Percentiles rank a stretch among this genome's conserved stretches.
These are phyloP conservation scores for Mionectes macconnelli DNA, from an alignment of 2,113 vertebrate species.

Conservation along the genomic window DNA sequence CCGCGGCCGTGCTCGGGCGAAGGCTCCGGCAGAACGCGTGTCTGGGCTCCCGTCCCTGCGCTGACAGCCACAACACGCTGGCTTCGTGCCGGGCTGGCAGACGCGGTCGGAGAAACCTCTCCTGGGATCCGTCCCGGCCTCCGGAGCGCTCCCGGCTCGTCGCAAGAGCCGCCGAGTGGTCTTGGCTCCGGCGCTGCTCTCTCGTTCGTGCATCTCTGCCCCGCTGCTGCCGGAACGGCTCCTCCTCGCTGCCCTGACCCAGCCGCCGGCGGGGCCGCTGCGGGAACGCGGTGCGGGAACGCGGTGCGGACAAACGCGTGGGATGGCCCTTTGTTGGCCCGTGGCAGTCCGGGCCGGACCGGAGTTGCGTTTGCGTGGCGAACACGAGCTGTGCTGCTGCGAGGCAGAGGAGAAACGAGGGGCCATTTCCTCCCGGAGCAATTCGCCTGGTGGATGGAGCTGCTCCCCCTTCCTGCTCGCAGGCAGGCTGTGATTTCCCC, in stretches of 20 bases:
- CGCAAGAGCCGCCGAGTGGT: background rate
- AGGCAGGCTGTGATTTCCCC: background rate
- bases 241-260: background rate
- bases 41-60: background rate
- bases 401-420: background rate
- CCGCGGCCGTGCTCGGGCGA: fast-evolving
- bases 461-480: background rate
- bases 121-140: background rate
- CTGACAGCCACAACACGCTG: background rate
- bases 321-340: background rate
- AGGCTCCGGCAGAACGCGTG: background rate
- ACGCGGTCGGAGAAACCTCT: background rate
- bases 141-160: background rate
- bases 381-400: background rate
- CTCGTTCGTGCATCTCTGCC: background rate
- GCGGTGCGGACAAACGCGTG: background rate
- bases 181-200: background rate
- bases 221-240: background rate
- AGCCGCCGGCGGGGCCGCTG: background rate
- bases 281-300: background rate
- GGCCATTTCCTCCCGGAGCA: background rate
- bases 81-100: background rate
- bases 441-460: background rate
- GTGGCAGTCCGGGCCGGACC: background rate
- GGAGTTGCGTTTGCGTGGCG: no score